A percentile compares a stretch with the other conserved stretches of the same genome.
phyloP scores from a whole-genome alignment of 2,888 invertebrate genomes.

The Aspidiotus destructor region DNA sequence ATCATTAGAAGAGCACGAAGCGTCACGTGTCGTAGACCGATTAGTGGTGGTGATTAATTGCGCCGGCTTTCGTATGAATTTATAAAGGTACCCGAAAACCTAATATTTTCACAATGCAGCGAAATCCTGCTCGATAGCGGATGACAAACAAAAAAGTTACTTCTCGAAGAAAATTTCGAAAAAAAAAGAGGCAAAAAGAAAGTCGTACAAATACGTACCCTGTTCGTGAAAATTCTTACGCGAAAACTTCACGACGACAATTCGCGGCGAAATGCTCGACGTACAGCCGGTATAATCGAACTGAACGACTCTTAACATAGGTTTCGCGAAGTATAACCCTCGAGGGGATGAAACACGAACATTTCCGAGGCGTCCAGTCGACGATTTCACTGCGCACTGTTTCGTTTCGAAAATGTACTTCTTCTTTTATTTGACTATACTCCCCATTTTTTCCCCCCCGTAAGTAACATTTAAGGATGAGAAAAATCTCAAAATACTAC shows the following conservation, averaged over 20 bases:
- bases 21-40: too few species aligned
- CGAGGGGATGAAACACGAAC: conserved; percentile 7
- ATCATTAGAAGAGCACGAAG: too few species aligned
- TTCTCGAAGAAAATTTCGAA: background rate
- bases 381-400: conserved; percentile 27
- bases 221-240: conserved; percentile 10
- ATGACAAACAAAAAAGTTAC: too few species aligned
- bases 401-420: conserved; percentile 1
- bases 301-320: conserved; percentile 29
- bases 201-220: background rate
- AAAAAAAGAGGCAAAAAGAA: background rate
- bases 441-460: background rate
- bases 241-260: conserved; percentile 13
- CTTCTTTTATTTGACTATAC: background rate
- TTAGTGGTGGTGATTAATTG: too few species aligned
- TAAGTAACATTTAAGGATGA: background rate
- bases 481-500: background rate
- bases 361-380: conserved; percentile 20
- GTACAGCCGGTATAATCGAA: conserved; percentile 27
- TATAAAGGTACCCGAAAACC: too few species aligned
- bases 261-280: conserved; percentile 10
- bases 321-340: conserved; percentile 23
- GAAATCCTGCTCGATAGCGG: too few species aligned
- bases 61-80: too few species aligned
- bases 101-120: too few species aligned